Evolutionary conservation across 2,113 vertebrate species (phyloP).

Genomic region (Paramisgurnus dabryanus): DNA sequence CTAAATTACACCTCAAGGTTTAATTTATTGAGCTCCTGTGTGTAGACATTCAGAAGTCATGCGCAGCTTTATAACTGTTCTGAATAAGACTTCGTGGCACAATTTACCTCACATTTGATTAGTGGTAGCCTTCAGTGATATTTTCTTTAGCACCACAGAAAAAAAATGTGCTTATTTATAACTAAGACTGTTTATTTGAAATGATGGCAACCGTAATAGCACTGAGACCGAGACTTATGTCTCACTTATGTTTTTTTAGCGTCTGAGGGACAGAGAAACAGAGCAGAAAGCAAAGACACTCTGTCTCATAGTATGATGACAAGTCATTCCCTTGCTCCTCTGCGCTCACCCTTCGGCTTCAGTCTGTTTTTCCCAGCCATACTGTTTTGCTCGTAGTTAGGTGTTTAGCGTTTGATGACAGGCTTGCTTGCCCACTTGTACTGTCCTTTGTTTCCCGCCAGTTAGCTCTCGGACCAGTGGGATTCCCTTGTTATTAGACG

Average conservation of each 20-base stretch:
- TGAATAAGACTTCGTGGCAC: conserved; percentile 37
- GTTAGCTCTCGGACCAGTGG: conserved; percentile 38
- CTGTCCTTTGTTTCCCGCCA: neutral
- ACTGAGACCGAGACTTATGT: conserved; percentile 22
- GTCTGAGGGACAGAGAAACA: neutral
- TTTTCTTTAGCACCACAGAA: conserved; percentile 28
- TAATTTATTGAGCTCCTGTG: conserved; percentile 25
- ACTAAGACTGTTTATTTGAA: conserved; percentile 34
- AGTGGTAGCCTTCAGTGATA: conserved; percentile 20
- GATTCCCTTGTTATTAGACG: conserved; percentile 56
- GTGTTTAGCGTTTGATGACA: conserved; percentile 51
- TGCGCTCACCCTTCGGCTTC: neutral
- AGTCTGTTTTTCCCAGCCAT: conserved; percentile 31
- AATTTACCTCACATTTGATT: conserved; percentile 38
- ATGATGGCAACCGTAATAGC: conserved; percentile 33
- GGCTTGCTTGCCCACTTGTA: conserved; percentile 22
- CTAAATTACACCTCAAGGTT: conserved; percentile 10
- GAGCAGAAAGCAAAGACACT: conserved; percentile 29
- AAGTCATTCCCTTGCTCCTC: conserved; percentile 15
- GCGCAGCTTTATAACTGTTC: conserved; percentile 23
- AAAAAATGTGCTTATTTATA: conserved; percentile 4
- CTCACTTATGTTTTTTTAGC: conserved; percentile 19
- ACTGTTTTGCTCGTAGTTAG: conserved; percentile 33
- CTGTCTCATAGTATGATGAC: conserved; percentile 37
- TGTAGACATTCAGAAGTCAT: conserved; percentile 12